These are phyloP conservation scores for Microplitis demolitor DNA, from an alignment of 1,140 invertebrate species.

Conservation along the genomic window DNA sequence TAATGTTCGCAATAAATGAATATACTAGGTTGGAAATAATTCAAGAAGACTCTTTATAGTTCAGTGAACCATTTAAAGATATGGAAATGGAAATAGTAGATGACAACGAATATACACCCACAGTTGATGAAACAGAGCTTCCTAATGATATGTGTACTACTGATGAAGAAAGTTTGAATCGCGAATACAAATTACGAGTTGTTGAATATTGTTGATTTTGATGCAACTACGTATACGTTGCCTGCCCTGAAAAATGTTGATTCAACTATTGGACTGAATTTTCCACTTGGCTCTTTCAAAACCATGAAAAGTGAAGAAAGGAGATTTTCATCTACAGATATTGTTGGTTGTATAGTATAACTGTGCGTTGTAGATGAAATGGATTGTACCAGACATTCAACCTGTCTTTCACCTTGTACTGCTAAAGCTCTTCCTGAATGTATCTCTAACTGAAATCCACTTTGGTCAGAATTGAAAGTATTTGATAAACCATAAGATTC, in stretches of 20 bases:
- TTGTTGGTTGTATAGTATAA: conserved; percentile 21
- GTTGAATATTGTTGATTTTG: too few species aligned
- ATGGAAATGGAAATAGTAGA: too few species aligned
- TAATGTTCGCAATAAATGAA: too few species aligned
- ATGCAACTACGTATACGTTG: conserved; percentile 7
- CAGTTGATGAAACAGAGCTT: too few species aligned
- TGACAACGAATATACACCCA: too few species aligned
- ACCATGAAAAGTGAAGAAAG: conserved; percentile 21
- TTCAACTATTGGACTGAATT: conserved; percentile 23
- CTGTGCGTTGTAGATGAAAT: conserved; percentile 23
- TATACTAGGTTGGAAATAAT: too few species aligned
- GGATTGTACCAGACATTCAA: conserved; percentile 21
- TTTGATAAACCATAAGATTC: too few species aligned
- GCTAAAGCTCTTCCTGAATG: conserved; percentile 30
- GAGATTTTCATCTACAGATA: conserved; percentile 1
- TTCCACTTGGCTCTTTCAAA: conserved; percentile 17
- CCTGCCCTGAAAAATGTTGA: conserved; percentile 12
- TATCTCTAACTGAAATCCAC: conserved; percentile 22
- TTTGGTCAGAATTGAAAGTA: conserved; percentile 26
- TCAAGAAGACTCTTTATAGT: too few species aligned
- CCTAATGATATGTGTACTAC: too few species aligned
- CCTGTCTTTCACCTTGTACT: conserved; percentile 29
- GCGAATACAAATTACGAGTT: too few species aligned
- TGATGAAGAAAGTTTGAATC: too few species aligned
- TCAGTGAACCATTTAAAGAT: too few species aligned